Evolutionary conservation across 2,113 vertebrate genomes (phyloP), one percentile per base, ranked within the genome.

Genomic region (Saccopteryx bilineata): DNA sequence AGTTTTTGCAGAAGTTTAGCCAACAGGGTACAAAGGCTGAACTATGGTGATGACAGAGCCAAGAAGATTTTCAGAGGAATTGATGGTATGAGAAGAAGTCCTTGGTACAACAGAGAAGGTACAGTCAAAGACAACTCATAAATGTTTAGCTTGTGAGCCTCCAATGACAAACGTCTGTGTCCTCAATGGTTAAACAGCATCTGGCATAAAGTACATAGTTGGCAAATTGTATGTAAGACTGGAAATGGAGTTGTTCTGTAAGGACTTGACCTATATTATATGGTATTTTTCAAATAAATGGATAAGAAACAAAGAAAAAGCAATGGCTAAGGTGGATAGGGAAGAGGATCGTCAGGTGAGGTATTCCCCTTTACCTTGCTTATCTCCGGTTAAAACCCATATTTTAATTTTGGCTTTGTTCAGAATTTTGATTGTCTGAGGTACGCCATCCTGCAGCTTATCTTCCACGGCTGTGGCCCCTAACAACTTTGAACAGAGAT

Each of bases 331-430:
- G 12, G 17, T 26, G 66, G 15, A 65, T 5, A 46, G 71, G 68
- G 31, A 83, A 93, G 15, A 87, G 26, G 79, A 71, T 10, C 1
- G 11, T 87, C 9, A 66, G 52, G n/a, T 17, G 21, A 46, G 58
- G 26, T 17, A 9, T 5, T 31, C 24, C 63, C 4, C 50, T 96
- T 90, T 96, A 99, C 99, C 99, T 98, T 99, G 99, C 95, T 99
- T 99, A 97, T 99, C 99, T 52, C 99, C 99, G 24, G 99, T 99
- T 71, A 99, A 98, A 93, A 99, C 99, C 99, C 99, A 99, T 82
- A 99, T 98, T 97, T 99, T 99, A 95, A 99, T 99, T 96, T 98
- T 98, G n/a, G 99, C 99, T 98, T 99, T 99, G 79, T 98, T 98
- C 94, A 99, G 99, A 75, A 98, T 99, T 96, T 98, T 98, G 18